These are phyloP conservation scores for Hypsopygia costalis DNA, from an alignment of 2,888 invertebrate genomes.

Conservation along the genomic window DNA sequence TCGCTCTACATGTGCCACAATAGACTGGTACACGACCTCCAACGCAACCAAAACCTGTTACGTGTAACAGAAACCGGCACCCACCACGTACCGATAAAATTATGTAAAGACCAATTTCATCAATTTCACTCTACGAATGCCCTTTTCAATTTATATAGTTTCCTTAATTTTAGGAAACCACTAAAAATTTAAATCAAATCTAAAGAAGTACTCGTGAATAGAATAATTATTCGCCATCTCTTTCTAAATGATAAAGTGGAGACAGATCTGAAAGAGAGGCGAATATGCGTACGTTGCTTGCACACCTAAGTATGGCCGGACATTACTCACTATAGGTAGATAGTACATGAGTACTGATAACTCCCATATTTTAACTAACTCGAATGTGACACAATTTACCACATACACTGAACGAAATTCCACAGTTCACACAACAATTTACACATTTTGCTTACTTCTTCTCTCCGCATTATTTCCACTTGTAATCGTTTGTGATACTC, in stretches of 20 bases:
- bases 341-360: constrained; percentile 67
- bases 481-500: constrained; percentile 97
- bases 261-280: constrained; percentile 69
- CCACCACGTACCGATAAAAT: constrained; percentile 38
- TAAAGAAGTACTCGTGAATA: constrained; percentile 49
- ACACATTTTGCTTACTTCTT: constrained; percentile 93
- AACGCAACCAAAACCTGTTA: constrained; percentile 75
- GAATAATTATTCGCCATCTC: constrained; percentile 59
- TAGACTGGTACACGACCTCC: constrained; percentile 74
- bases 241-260: constrained; percentile 45
- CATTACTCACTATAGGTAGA: constrained; percentile 80
- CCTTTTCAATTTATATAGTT: constrained; percentile 17
- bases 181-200: constrained; percentile 34
- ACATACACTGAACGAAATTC: constrained; percentile 31
- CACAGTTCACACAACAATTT: constrained; percentile 58
- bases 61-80: constrained; percentile 60
- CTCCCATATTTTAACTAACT: constrained; percentile 44
- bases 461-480: constrained; percentile 96
- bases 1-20: constrained; percentile 69
- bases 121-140: constrained; percentile 9
- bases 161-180: constrained; percentile 44
- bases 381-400: constrained; percentile 37
- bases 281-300: constrained; percentile 78
- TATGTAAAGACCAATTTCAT: constrained; percentile 33
- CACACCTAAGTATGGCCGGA: constrained; percentile 80